These are phyloP conservation scores for Somateria mollissima DNA, from an alignment of 2,797 vertebrate genomes.

Conservation along the genomic window DNA sequence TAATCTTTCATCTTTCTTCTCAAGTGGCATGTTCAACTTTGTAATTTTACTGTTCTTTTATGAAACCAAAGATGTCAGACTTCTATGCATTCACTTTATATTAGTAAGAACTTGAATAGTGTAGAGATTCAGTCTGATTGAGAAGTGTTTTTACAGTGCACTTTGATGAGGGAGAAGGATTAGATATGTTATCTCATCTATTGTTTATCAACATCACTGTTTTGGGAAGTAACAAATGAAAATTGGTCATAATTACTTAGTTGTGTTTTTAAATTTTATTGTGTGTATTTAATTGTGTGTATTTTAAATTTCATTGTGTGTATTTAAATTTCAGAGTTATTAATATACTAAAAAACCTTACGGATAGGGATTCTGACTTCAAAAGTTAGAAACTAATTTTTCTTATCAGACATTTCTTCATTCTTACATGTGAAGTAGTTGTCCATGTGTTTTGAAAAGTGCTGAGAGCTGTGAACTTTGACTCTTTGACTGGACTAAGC, in stretches of 20 bases:
- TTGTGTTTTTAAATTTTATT: too few relatives aligned
- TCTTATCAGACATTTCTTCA: neutral
- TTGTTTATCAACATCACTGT: neutral
- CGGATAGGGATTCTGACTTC: neutral
- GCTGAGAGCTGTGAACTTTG: neutral
- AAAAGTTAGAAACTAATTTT: neutral
- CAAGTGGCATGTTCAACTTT: conserved; percentile 29
- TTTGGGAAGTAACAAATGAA: neutral
- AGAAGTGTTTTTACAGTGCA: neutral
- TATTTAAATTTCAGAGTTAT: neutral
- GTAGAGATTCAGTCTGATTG: neutral
- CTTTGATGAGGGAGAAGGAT: neutral
- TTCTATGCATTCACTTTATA: conserved; percentile 19
- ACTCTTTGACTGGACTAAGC: neutral
- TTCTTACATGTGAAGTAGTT: neutral
- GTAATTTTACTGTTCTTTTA: conserved; percentile 19
- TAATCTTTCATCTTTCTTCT: conserved; percentile 54
- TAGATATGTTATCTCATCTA: neutral
- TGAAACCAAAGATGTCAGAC: conserved; percentile 28
- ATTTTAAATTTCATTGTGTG: too few relatives aligned
- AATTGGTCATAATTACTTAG: neutral
- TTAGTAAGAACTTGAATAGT: neutral
- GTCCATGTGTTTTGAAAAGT: neutral
- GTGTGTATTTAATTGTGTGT: too few relatives aligned
- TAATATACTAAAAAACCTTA: neutral